These are phyloP conservation scores for Mesitornis unicolor DNA, from an alignment of 2,113 vertebrate species.

Conservation along the genomic window DNA sequence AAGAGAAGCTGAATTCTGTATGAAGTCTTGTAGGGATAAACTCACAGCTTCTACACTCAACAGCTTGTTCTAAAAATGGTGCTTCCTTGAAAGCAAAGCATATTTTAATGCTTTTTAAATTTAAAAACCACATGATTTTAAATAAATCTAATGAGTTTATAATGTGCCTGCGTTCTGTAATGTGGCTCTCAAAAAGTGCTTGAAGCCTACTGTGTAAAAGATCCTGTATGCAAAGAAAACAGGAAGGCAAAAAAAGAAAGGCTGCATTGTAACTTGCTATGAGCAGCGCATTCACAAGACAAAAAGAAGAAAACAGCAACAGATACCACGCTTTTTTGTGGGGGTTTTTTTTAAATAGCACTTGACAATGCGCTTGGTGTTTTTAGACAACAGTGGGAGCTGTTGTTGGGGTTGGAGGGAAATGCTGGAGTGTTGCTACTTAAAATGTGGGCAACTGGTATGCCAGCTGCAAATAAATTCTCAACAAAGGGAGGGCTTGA, in stretches of 20 bases:
- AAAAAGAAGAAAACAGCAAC: background rate
- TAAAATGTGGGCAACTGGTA: background rate
- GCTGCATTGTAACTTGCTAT: background rate
- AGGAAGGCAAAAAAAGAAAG: background rate
- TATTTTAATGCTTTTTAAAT: background rate
- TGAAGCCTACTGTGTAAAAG: background rate
- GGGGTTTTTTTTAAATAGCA: background rate
- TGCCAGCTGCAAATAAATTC: background rate
- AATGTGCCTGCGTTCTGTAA: background rate
- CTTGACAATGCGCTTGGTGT: background rate
- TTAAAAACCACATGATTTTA: background rate
- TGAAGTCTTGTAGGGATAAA: constrained; percentile 2
- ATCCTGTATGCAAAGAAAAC: background rate
- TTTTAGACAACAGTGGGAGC: background rate
- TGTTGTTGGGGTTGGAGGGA: background rate
- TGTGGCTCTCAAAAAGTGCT: background rate
- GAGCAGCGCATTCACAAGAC: background rate
- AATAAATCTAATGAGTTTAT: background rate
- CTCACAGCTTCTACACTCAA: background rate
- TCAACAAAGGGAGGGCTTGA: background rate
- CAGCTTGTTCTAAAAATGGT: background rate
- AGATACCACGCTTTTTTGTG: background rate
- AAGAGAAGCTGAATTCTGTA: constrained; percentile 14
- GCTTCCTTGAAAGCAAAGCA: background rate
- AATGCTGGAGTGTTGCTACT: background rate